Conservation (phyloP, 2,888 invertebrate genomes). For the Exocentrus adspersus region DNA sequence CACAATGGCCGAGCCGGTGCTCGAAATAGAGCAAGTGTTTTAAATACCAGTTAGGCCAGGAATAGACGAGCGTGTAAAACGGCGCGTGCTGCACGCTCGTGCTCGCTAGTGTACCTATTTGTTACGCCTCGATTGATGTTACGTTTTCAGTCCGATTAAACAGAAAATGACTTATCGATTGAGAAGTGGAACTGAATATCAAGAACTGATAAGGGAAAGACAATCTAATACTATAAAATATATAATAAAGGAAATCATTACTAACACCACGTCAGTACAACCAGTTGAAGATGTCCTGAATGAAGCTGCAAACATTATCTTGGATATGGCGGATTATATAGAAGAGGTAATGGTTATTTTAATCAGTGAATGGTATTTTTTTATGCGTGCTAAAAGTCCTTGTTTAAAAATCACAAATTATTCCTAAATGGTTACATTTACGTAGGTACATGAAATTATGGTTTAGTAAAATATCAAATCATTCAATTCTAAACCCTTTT, state of each 20-base stretch:
- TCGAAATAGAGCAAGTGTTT: too few species aligned
- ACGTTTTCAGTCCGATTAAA: conserved; percentile 41
- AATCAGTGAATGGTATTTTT: not conserved
- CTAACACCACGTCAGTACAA: conserved; percentile 48
- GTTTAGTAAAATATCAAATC: too few species aligned
- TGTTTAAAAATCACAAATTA: too few species aligned
- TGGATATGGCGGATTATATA: conserved; percentile 66
- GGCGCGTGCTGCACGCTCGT: too few species aligned
- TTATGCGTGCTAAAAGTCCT: too few species aligned
- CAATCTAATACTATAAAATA: conserved; percentile 52
- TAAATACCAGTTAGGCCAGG: too few species aligned
- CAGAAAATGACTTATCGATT: conserved; percentile 43
- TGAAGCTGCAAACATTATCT: conserved; percentile 64
- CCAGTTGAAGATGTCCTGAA: conserved; percentile 64
- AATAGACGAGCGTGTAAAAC: too few species aligned
- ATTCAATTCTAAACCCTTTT: too few species aligned
- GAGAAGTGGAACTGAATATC: conserved; percentile 42
- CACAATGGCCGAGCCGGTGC: too few species aligned
- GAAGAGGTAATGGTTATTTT: conserved; percentile 65
- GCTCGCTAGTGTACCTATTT: not conserved
- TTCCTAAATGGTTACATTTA: too few species aligned
- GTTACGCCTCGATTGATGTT: conserved; percentile 4
- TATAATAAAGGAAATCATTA: conserved; percentile 52
- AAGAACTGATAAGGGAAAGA: conserved; percentile 37
- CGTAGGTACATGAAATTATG: too few species aligned